Conservation (phyloP, 2,797 vertebrate species). For the Luscinia megarhynchos region DNA sequence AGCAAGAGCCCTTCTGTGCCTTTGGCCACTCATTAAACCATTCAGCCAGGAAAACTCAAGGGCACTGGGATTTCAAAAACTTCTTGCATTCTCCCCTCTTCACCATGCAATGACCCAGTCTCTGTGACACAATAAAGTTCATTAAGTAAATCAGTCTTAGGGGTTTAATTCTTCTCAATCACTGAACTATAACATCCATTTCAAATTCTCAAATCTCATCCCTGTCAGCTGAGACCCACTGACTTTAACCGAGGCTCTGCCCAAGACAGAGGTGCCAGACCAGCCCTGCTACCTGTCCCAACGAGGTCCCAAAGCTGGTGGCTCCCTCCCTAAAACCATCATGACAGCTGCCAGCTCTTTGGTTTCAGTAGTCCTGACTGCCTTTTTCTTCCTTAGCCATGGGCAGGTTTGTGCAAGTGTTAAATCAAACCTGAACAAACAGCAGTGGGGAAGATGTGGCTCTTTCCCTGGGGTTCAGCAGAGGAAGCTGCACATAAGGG, state of each 20-base stretch:
- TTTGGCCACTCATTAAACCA: background rate
- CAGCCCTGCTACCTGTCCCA: background rate
- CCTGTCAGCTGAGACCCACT: background rate
- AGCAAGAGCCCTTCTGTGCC: background rate
- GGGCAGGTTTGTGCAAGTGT: background rate
- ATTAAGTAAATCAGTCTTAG: background rate
- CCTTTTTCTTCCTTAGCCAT: background rate
- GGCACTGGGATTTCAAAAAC: background rate
- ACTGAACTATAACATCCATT: background rate
- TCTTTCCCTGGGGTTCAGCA: background rate
- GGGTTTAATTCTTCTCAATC: background rate
- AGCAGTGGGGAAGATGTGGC: fast-evolving
- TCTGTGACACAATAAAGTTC: background rate
- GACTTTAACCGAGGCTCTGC: background rate
- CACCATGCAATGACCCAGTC: background rate
- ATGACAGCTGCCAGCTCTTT: background rate
- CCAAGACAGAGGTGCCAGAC: background rate
- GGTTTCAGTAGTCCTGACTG: background rate
- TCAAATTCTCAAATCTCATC: background rate
- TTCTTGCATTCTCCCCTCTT: background rate
- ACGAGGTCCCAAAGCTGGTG: background rate
- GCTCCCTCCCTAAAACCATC: background rate
- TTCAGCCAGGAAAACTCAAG: background rate
- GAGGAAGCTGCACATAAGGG: background rate
- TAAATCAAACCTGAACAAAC: background rate